Evolutionary conservation across 2,888 invertebrate species (phyloP).

Genomic region (Terebella lapidaria): DNA sequence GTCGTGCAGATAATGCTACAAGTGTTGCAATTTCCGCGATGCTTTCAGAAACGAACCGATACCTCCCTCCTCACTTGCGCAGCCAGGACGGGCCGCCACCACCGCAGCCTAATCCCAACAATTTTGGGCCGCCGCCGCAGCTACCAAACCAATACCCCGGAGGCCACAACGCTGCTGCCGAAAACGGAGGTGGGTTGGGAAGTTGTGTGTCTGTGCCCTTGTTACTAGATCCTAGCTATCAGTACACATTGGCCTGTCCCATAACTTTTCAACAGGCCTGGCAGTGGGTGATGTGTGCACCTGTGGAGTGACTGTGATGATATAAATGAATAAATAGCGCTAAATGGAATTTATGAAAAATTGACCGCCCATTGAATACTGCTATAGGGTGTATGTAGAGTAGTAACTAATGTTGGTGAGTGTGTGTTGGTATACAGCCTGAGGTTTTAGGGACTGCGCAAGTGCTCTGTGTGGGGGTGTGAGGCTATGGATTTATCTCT

Average conservation of each 20-base stretch:
- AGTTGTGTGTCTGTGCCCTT: background rate
- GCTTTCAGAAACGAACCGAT: conserved; percentile 47
- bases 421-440: no score
- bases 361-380: no score
- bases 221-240: background rate
- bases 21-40: no score
- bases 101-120: conserved; percentile 8
- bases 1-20: no score
- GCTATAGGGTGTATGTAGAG: no score
- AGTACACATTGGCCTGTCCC: background rate
- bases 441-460: no score
- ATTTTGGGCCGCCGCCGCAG: background rate
- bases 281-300: no score
- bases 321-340: no score
- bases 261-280: background rate
- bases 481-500: no score
- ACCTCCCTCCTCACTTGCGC: conserved; percentile 90
- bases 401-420: no score
- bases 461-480: background rate
- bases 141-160: background rate
- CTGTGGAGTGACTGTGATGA: no score
- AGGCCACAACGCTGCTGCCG: background rate
- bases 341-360: no score
- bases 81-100: conserved; percentile 50
- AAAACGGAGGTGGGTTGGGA: background rate